Conservation (phyloP, 2,888 invertebrate genomes). For the Sarcophaga variegata region DNA sequence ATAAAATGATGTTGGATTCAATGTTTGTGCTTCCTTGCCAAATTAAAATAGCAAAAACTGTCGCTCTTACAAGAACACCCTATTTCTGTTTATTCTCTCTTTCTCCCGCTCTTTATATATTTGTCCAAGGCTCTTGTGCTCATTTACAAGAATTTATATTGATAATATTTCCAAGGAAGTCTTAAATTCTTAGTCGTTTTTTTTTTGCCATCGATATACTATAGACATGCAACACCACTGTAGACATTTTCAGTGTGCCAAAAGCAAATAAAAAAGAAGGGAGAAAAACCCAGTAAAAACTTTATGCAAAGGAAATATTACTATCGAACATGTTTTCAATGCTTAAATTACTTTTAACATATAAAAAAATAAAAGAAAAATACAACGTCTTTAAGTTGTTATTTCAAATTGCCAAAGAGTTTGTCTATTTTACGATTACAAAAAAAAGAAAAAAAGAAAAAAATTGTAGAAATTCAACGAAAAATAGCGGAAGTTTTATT, state of each 20-base stretch:
- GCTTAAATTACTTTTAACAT: no score
- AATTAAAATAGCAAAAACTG: no score
- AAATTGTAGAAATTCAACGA: conserved; percentile 20
- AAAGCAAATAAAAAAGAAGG: background rate
- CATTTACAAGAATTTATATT: conserved; percentile 59
- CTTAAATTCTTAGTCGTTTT: conserved; percentile 60
- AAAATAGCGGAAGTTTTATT: conserved; percentile 78
- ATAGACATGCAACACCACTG: background rate
- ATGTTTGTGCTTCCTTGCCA: no score
- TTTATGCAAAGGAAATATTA: conserved; percentile 63
- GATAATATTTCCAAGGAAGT: conserved; percentile 61
- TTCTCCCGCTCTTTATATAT: background rate
- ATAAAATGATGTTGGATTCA: no score
- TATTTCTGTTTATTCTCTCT: background rate
- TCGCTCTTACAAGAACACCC: no score
- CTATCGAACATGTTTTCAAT: conserved; percentile 32
- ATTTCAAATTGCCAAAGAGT: conserved; percentile 51
- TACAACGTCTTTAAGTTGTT: conserved; percentile 59
- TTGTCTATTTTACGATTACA: background rate
- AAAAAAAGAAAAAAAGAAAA: conserved; percentile 12
- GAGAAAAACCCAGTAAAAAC: conserved; percentile 8
- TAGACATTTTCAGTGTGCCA: background rate
- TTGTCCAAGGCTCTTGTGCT: background rate
- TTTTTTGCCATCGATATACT: conserved; percentile 7
- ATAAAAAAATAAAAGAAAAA: background rate